phyloP scores from a whole-genome alignment of 2,113 vertebrate species.

The Phylloscopus whistleri region DNA sequence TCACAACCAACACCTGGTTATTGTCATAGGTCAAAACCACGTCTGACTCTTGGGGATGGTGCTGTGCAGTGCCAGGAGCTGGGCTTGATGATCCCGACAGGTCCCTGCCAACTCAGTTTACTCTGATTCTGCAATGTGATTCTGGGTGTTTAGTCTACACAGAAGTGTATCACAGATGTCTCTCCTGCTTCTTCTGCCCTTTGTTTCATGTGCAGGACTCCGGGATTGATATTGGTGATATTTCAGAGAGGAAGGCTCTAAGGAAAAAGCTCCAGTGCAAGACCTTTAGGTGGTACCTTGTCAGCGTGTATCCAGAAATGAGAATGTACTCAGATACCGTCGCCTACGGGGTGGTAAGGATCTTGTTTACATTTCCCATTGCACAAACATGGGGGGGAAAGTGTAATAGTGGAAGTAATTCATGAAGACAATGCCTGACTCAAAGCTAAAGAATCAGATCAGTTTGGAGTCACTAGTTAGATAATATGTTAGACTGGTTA shows the following conservation, averaged over 20 bases:
- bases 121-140: neutral
- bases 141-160: neutral
- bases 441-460: neutral
- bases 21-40: neutral
- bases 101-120: neutral
- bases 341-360: constrained; percentile 92
- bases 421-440: neutral
- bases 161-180: neutral
- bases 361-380: neutral
- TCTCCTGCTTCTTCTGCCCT: neutral
- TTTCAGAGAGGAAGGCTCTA: constrained; percentile 90
- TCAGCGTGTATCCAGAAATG: constrained; percentile 97
- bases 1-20: neutral
- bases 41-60: neutral
- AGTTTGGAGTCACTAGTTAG: neutral
- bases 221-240: constrained; percentile 94
- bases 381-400: neutral
- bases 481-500: neutral
- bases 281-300: constrained; percentile 97
- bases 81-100: rapidly evolving
- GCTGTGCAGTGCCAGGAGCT: neutral
- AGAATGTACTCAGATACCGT: constrained; percentile 94
- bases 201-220: constrained; percentile 80
- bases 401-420: neutral
- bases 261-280: constrained; percentile 95